Evolutionary conservation across 2,797 vertebrate species (phyloP), one percentile per base, ranked within the genome.

Genomic region (Atherinosoma microstoma): DNA sequence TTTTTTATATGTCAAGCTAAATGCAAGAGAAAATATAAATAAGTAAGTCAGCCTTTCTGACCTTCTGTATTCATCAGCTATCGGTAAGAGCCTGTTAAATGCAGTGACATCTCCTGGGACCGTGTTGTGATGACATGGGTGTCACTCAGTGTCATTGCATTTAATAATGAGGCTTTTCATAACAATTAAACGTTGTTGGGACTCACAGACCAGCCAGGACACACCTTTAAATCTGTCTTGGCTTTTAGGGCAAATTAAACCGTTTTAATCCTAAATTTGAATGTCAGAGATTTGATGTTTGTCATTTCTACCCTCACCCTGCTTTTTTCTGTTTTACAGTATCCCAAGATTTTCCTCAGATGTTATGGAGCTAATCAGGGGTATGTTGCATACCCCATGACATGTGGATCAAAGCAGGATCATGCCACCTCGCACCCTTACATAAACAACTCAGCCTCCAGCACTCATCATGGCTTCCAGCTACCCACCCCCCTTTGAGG

Each of bases 381-480:
- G 69, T 73, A 80, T 54, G 45, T 34, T 36, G 38, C 68, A 64
- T 78, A 78, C 79, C 80, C 70, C 49, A 18, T 91, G 80, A 90
- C 71, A 83, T 86, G 83, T 76, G 78, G 79, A 71, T 70, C 69
- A 16, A 83, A 64, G 73, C 49, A 74, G 73, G 61, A 84, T 38
- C 60, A 58, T 65, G 40, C 66, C 67, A 54, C 53, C 30, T 71
- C 30, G 32, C 73, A 67, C 57, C 30, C 67, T 65, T 38, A 80
- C 47, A 73, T 42, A 32, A 60, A 22, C 56, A 64, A 66, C 83
- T 42, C 70, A 64, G 47, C 62, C 32, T 0, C 30, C 56, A n/a
- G 34, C 71, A 54, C 61, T 45, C 80, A 97, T 49, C 84, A 98
- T 98, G 98, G 97, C 98, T 2, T 93, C 96, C 65, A 90, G 95